Percentiles rank a stretch among this genome's conserved stretches.
Conservation (phyloP, 2,888 invertebrate genomes). For the Mimachlamys varia region DNA sequence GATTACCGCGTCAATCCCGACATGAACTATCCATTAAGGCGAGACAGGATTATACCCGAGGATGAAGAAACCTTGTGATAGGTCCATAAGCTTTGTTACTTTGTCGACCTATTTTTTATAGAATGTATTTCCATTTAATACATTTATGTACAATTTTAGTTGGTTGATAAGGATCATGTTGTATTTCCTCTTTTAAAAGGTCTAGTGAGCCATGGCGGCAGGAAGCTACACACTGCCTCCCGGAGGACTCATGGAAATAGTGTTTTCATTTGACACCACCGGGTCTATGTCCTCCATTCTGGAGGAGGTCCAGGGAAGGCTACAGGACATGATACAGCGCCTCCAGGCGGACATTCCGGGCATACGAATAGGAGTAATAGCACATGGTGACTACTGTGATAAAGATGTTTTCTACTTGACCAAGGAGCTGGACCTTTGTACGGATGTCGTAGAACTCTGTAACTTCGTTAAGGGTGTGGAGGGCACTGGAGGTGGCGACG, state of each 20-base stretch:
- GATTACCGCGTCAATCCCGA: background rate
- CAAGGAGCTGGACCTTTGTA: constrained; percentile 72
- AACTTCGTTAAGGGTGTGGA: constrained; percentile 69
- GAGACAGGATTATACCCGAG: too few relatives aligned
- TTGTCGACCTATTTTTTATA: too few relatives aligned
- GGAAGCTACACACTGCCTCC: constrained; percentile 51
- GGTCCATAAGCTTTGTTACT: too few relatives aligned
- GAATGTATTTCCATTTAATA: too few relatives aligned
- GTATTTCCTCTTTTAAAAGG: background rate
- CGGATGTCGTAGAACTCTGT: constrained; percentile 67
- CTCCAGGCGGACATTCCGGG: constrained; percentile 76
- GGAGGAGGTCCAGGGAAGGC: constrained; percentile 71
- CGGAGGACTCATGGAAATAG: constrained; percentile 69
- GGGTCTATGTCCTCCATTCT: constrained; percentile 74
- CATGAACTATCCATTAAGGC: too few relatives aligned
- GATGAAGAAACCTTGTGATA: background rate
- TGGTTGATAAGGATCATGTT: too few relatives aligned
- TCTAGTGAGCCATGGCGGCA: background rate
- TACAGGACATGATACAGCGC: constrained; percentile 75
- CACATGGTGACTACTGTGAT: constrained; percentile 80
- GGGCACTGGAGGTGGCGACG: constrained; percentile 76
- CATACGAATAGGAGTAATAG: constrained; percentile 75
- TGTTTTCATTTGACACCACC: constrained; percentile 77
- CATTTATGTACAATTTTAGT: too few relatives aligned
- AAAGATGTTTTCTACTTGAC: constrained; percentile 72